A percentile compares a stretch with the other conserved stretches of the same genome.
Evolutionary conservation across 2,888 invertebrate genomes (phyloP).

Genomic region (Aphelenchoides bicaudatus): DNA sequence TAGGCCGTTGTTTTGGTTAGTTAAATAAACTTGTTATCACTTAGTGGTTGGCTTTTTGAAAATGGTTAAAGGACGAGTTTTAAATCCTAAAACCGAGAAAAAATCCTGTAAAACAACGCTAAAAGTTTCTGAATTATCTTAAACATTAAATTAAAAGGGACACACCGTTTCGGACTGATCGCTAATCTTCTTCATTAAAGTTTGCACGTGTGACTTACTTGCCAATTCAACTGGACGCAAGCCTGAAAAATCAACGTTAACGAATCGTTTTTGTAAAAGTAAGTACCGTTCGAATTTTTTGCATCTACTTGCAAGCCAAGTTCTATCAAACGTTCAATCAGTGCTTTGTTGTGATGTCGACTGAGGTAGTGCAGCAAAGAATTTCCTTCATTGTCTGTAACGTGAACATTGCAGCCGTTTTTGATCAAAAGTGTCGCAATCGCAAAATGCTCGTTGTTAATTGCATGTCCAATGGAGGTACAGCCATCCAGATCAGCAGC

Average conservation of each 20-base stretch:
- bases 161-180: no score
- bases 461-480: slow-evolving; percentile 85
- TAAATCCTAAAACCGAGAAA: no score
- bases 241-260: slow-evolving; percentile 61
- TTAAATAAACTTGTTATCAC: no score
- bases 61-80: no score
- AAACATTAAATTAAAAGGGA: no score
- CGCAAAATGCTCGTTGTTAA: slow-evolving; percentile 76
- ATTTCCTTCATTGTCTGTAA: slow-evolving; percentile 79
- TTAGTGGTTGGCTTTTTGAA: no score
- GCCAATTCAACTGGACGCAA: slow-evolving; percentile 87
- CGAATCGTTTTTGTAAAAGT: neutral
- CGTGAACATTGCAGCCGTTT: slow-evolving; percentile 76
- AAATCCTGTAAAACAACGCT: no score
- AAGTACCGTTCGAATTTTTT: slow-evolving; percentile 33
- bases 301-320: slow-evolving; percentile 39
- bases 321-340: slow-evolving; percentile 50
- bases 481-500: slow-evolving; percentile 81
- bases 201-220: no score
- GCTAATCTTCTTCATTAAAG: no score
- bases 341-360: slow-evolving; percentile 64
- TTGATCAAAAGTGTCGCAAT: slow-evolving; percentile 76
- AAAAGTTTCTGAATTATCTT: no score
- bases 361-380: slow-evolving; percentile 87
- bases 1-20: no score